These are phyloP conservation scores for Torymus texanus DNA, from an alignment of 2,888 invertebrate species.

Conservation along the genomic window DNA sequence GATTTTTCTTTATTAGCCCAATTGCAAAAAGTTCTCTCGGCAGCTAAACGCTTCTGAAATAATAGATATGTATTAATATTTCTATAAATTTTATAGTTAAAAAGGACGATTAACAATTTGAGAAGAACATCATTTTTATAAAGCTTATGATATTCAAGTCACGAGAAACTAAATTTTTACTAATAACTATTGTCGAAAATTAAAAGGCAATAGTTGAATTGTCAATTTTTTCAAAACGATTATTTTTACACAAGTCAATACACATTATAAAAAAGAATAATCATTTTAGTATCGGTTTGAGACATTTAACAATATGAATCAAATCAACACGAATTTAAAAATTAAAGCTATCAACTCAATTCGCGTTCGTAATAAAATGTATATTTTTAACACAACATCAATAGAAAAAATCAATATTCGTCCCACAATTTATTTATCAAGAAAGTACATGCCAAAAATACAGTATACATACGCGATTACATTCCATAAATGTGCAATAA, in stretches of 20 bases:
- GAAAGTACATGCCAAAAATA: constrained; percentile 30
- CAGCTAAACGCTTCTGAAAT: constrained; percentile 69
- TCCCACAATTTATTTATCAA: constrained; percentile 21
- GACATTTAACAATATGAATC: no score
- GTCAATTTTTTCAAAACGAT: no score
- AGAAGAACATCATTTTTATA: neutral
- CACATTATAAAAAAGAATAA: no score
- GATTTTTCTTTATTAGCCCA: constrained; percentile 73
- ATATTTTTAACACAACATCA: neutral
- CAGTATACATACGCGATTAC: constrained; percentile 15
- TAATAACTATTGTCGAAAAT: no score
- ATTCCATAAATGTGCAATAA: constrained; percentile 21
- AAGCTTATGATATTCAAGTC: neutral
- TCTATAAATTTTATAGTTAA: constrained; percentile 8
- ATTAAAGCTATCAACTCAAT: no score
- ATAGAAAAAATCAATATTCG: constrained; percentile 34
- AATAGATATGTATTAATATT: constrained; percentile 53
- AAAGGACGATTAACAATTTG: neutral
- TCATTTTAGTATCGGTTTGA: no score
- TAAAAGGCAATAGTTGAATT: no score
- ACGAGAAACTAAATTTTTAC: neutral
- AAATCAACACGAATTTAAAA: no score
- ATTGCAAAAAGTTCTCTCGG: constrained; percentile 69
- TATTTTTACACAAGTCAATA: no score
- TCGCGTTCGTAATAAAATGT: neutral